Evolutionary conservation across 2,113 vertebrate species (phyloP).

Genomic region (Hemiscyllium ocellatum): DNA sequence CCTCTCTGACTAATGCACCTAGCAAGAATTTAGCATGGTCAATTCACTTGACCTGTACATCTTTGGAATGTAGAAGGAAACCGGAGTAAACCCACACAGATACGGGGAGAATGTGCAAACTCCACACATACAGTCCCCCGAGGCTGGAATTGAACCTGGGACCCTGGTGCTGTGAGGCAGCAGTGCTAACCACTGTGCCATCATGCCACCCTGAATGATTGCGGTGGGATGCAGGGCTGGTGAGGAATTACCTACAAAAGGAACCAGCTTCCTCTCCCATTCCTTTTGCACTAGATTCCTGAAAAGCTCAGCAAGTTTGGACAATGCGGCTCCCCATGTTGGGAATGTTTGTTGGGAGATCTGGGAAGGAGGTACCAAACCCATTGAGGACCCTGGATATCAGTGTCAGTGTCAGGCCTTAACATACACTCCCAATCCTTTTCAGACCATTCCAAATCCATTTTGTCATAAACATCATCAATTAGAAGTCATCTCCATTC

Average conservation of each 20-base stretch:
- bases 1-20: no score
- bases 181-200: no score
- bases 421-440: background rate
- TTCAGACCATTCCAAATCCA: background rate
- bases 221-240: background rate
- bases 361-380: background rate
- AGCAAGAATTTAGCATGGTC: no score
- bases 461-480: background rate
- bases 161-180: no score
- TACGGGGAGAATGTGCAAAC: no score
- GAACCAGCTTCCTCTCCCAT: background rate
- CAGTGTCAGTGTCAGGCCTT: background rate
- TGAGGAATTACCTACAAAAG: background rate
- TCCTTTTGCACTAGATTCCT: background rate
- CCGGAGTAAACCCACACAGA: no score
- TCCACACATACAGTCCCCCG: no score
- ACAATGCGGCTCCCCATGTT: background rate
- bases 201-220: no score
- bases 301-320: background rate
- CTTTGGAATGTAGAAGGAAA: no score
- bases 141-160: no score
- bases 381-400: background rate
- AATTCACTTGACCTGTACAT: no score
- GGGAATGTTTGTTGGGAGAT: background rate
- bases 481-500: background rate